Evolutionary conservation across 2,888 invertebrate genomes (phyloP).

Genomic region (Caradrina clavipalpis): DNA sequence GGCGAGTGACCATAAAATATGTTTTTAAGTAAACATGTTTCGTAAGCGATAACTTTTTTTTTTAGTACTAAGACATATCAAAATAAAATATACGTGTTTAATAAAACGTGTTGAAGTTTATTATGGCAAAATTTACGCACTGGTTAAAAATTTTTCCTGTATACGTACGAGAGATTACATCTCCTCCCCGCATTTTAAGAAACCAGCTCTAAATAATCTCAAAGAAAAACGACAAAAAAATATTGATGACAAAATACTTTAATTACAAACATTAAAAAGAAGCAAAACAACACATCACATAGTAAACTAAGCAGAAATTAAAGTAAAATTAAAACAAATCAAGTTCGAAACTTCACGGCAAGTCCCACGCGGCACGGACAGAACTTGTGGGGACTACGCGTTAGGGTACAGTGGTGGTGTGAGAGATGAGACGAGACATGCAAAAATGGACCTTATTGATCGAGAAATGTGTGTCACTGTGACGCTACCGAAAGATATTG

Average conservation of each 20-base stretch:
- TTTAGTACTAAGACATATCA: no score
- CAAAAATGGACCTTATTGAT: no score
- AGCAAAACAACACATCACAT: slow-evolving; percentile 46
- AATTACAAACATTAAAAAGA: slow-evolving; percentile 51
- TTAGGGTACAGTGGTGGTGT: background rate
- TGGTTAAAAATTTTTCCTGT: no score
- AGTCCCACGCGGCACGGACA: background rate
- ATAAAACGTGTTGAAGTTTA: no score
- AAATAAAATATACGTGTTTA: no score
- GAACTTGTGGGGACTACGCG: slow-evolving; percentile 17
- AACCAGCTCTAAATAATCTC: background rate
- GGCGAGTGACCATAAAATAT: no score
- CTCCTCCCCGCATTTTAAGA: no score
- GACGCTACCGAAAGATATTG: no score
- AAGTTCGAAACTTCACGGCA: slow-evolving; percentile 35
- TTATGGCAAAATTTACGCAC: no score
- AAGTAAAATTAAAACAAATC: slow-evolving; percentile 50
- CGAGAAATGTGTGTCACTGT: background rate
- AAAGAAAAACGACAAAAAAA: slow-evolving; percentile 30
- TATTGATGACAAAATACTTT: slow-evolving; percentile 40
- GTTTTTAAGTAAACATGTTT: no score
- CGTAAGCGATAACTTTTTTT: no score
- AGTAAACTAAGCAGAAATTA: slow-evolving; percentile 53
- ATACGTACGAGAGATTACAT: no score
- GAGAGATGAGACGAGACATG: background rate